Base-by-base conservation (phyloP, 2,113 vertebrate genomes). In the Chascanopsetta lugubris region DNA sequence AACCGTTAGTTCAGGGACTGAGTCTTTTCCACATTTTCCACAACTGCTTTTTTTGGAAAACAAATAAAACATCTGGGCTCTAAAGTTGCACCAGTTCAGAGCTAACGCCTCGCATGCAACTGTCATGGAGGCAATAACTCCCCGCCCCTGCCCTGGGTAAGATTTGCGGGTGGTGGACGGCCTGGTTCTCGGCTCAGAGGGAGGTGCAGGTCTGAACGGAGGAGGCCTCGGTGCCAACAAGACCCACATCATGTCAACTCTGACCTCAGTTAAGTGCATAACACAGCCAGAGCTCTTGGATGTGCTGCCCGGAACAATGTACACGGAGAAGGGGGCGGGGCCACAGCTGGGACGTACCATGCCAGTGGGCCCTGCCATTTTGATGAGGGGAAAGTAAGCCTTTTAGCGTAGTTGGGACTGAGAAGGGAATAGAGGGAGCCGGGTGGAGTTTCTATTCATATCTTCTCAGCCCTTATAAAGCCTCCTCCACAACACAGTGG, bases 201-300 rank as follows among this genome's bases (percentile, higher is more conserved):
- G 92, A 92, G 89, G 89, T 90, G 85, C 88, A 83, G 87, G 90
- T 90, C 87, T 95, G 92, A 92, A 90, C 94, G 93, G 90, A 89
- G 93, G 93, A 94, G 93, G 73, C 82, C 72, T 69, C 72, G 90
- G 87, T 91, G 86, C 73, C 87, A 94, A 94, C 94, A 94, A 94
- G 94, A 93, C 91, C 92, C 93, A 93, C 93, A 96, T 94, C 95
- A 95, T 95, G 94, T 94, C 93, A 95, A 94, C 93, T 92, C 93
- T 95, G 94, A 94, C 94, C 94, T 91, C 92, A 91, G 92, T 94
- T 94, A 96, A 96, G 93, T 94, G 93, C 94, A 93, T 92, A 93
- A 93, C 93, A 93, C 92, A 94, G 93, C 94, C 87, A 94, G 94
- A 92, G 92, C 92, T 93, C 94, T 95, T 91, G 92, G 94, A 92